Percentiles rank a stretch among this genome's conserved stretches.
phyloP scores from a whole-genome alignment of 2,797 vertebrate genomes.

The Remorina albescens region DNA sequence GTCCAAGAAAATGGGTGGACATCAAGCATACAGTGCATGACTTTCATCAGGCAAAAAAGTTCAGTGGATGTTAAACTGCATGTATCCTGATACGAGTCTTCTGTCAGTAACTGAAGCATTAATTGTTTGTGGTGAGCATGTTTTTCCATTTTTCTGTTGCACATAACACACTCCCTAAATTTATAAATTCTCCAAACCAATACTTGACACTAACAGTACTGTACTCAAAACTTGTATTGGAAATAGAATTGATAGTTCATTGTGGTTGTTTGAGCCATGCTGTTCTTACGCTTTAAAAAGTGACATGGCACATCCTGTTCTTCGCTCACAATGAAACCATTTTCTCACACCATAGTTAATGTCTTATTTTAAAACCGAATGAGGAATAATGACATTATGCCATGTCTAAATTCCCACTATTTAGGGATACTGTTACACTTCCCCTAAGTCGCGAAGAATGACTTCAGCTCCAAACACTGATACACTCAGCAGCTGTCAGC shows the following conservation, averaged over 20 bases:
- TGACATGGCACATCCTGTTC: slow-evolving; percentile 16
- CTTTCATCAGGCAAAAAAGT: slow-evolving; percentile 25
- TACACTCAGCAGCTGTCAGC: slow-evolving; percentile 36
- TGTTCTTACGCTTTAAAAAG: slow-evolving; percentile 2
- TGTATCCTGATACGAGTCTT: slow-evolving; percentile 27
- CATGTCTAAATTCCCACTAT: slow-evolving; percentile 19
- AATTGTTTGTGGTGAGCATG: slow-evolving; percentile 66
- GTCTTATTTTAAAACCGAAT: background rate
- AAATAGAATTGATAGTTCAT: background rate
- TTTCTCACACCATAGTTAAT: background rate
- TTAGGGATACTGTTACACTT: slow-evolving; percentile 32
- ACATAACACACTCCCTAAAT: slow-evolving; percentile 22
- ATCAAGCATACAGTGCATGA: slow-evolving; percentile 50
- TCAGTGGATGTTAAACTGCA: slow-evolving; percentile 39
- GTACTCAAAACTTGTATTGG: slow-evolving; percentile 9
- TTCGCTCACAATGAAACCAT: slow-evolving; percentile 22
- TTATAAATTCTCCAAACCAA: slow-evolving; percentile 36
- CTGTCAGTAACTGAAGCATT: slow-evolving; percentile 46
- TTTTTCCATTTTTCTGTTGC: slow-evolving; percentile 54
- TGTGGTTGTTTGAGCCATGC: too few species aligned
- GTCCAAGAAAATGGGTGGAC: slow-evolving; percentile 30
- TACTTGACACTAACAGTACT: slow-evolving; percentile 39
- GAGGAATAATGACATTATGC: slow-evolving; percentile 15
- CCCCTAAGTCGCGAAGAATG: slow-evolving; percentile 25
- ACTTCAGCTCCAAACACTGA: slow-evolving; percentile 21